Base-by-base conservation (phyloP, 2,888 invertebrate species). In the Microplitis deprimator region DNA sequence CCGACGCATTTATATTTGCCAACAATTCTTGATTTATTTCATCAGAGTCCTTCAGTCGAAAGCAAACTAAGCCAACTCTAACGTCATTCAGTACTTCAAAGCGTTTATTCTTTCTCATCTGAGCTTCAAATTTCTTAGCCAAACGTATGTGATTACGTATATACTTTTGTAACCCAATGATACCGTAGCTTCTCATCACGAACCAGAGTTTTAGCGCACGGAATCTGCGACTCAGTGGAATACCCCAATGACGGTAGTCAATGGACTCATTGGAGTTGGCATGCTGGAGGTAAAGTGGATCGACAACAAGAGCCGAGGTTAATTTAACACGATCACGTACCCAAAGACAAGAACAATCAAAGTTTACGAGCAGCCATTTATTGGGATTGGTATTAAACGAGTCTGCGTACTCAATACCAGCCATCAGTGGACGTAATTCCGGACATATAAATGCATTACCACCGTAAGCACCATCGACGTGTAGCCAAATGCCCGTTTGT, bases 351-450 rank as follows among this genome's bases (percentile, higher is more conserved):
- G 96, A 95, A 82, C 96, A 96, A 87, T 97, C 97, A 83, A 96
- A 96, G 88, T 95, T 95, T 5, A 95, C 94, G 76, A 97, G 90
- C 86, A 97, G 91, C 94, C 96, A 95, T 90, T 97, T 97, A 89
- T 96, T 96, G 0, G 97, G 95, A 87, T 97, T 97, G 8, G 95
- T 95, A 87, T 96, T 96, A 90, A 97, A 95, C 0, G 96, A 96
- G 87, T 95, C 94, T 0, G 95, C 96, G 87, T 94, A 93, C 90
- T 96, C 93, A 40, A 94, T 91, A 0, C 94, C 94, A 5, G 91
- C 91, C 85, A 93, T 91, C 68, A 92, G 90, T 0, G 92, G 91
- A 79, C 95, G 92, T 88, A 96, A 93, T 90, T 97, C 97, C 0
- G 96, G 96, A 84, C 96, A 94, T 79, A 97, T 95, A 85, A 97